Conservation (phyloP, 1,140 invertebrate species). For the Triops cancriformis region DNA sequence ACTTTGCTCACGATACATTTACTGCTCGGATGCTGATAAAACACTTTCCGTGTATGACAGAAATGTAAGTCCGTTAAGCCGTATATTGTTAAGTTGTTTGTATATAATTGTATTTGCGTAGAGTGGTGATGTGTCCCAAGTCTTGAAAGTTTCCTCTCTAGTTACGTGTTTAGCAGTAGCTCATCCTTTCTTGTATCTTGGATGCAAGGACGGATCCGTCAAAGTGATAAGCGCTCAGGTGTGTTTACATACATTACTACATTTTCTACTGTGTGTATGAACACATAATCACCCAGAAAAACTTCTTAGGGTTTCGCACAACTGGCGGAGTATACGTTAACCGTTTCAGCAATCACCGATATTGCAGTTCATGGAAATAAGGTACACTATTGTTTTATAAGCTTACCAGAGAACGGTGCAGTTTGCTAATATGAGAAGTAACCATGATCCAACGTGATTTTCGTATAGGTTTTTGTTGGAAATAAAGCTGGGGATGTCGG, state of each 20-base stretch:
- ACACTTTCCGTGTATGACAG: neutral
- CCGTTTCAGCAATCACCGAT: neutral
- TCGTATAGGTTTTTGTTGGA: neutral
- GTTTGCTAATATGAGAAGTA: too few relatives aligned
- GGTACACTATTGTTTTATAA: neutral
- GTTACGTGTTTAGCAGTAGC: neutral
- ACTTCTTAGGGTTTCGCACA: neutral
- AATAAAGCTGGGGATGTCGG: neutral
- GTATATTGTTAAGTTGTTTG: neutral
- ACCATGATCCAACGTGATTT: neutral
- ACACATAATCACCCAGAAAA: neutral
- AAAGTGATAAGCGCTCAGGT: slow-evolving; percentile 5
- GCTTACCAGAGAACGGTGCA: too few relatives aligned
- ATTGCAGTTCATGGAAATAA: neutral
- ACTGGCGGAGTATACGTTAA: neutral
- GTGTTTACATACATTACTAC: neutral
- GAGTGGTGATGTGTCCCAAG: neutral
- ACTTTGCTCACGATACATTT: neutral
- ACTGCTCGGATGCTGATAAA: neutral
- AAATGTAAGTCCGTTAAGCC: neutral
- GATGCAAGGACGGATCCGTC: neutral
- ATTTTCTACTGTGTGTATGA: neutral
- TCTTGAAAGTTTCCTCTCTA: neutral
- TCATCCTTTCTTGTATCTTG: neutral
- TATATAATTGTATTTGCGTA: neutral